phyloP scores from a whole-genome alignment of 2,113 vertebrate genomes.

The Sebastes fasciatus region DNA sequence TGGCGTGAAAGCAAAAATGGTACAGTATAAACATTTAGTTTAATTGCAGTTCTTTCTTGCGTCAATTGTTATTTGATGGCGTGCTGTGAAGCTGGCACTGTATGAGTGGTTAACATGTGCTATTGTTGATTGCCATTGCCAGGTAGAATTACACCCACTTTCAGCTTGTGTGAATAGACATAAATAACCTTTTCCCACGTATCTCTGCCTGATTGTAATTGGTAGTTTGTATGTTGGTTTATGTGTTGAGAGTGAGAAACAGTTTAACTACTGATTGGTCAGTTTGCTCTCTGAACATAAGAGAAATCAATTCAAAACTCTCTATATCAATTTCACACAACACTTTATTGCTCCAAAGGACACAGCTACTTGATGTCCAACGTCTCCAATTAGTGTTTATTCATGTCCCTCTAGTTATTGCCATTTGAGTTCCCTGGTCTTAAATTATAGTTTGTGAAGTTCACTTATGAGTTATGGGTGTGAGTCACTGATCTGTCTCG shows the following conservation, averaged over 20 bases:
- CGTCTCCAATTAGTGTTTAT: neutral
- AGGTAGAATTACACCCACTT: neutral
- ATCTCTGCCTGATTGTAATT: neutral
- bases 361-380: neutral
- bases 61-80: neutral
- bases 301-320: neutral
- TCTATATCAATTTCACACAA: neutral
- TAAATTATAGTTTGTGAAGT: neutral
- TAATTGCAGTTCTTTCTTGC: neutral
- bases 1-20: neutral
- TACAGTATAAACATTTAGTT: neutral
- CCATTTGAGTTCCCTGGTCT: neutral
- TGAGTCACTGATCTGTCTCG: conserved; percentile 34
- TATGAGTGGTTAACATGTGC: neutral
- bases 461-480: conserved; percentile 12
- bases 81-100: neutral
- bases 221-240: neutral
- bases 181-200: neutral
- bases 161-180: neutral
- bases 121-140: neutral
- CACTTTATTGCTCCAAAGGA: neutral
- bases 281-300: neutral
- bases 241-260: neutral
- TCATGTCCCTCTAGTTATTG: neutral
- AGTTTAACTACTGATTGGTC: neutral